These are phyloP conservation scores for Xiphophorus maculatus DNA, from an alignment of 2,113 vertebrate species.

Conservation along the genomic window DNA sequence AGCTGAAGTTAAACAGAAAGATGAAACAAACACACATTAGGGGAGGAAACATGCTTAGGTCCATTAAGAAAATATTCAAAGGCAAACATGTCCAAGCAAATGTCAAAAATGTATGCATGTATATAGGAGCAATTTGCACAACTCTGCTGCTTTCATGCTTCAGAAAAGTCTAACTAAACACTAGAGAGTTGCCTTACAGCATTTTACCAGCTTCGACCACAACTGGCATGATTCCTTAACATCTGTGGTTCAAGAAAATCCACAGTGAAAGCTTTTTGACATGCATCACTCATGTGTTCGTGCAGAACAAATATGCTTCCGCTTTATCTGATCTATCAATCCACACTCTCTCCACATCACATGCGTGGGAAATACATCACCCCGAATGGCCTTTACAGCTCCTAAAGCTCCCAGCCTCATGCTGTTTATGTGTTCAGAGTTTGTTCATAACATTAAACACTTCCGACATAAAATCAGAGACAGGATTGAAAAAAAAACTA, in stretches of 20 bases:
- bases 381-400: neutral
- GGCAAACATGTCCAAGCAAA: conserved; percentile 12
- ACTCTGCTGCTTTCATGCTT: conserved; percentile 2
- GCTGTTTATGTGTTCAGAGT: conserved; percentile 9
- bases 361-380: conserved; percentile 9
- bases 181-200: neutral
- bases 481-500: too few species aligned
- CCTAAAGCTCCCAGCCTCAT: neutral
- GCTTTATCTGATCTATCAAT: conserved; percentile 15
- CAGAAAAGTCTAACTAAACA: neutral
- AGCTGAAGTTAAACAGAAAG: conserved; percentile 57
- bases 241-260: conserved; percentile 16
- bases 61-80: conserved; percentile 5
- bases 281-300: conserved; percentile 6
- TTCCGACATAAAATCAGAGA: neutral
- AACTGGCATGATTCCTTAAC: neutral
- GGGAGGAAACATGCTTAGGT: conserved; percentile 7
- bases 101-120: conserved; percentile 7
- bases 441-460: neutral
- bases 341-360: neutral
- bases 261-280: conserved; percentile 7
- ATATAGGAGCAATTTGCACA: neutral
- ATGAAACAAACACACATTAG: conserved; percentile 54
- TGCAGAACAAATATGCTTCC: neutral
- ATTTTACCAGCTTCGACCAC: neutral